A percentile compares a stretch with the other conserved stretches of the same genome.
phyloP scores from a whole-genome alignment of 1,140 invertebrate genomes.

The Vanessa atalanta region DNA sequence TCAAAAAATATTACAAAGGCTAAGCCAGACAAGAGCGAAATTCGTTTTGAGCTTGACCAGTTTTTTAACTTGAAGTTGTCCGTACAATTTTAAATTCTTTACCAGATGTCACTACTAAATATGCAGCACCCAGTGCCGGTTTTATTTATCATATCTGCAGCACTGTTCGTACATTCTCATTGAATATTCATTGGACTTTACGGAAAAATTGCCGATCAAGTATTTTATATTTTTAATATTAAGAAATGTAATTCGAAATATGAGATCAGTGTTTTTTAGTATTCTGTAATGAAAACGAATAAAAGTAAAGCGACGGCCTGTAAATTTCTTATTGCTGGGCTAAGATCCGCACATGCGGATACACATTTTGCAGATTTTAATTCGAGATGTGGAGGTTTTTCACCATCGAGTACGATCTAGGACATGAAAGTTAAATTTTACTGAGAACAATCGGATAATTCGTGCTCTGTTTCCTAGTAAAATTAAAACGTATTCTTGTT shows the following conservation, averaged over 20 bases:
- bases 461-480: too few species aligned
- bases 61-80: background rate
- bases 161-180: conserved; percentile 2
- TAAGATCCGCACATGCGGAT: too few species aligned
- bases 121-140: conserved; percentile 11
- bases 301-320: too few species aligned
- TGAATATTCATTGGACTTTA: conserved; percentile 23
- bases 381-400: too few species aligned
- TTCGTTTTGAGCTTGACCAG: background rate
- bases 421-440: too few species aligned
- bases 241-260: background rate
- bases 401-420: too few species aligned
- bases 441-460: too few species aligned
- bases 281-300: too few species aligned
- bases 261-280: too few species aligned
- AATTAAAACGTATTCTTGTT: too few species aligned
- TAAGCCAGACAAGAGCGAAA: background rate
- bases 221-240: conserved; percentile 2
- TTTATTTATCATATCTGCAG: conserved; percentile 17
- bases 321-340: too few species aligned
- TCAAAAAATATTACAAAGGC: background rate
- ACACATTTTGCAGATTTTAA: too few species aligned
- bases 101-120: conserved; percentile 9
- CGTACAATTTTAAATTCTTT: background rate
- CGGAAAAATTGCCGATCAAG: conserved; percentile 10